Conservation (phyloP, 2,888 invertebrate genomes). For the Orchestes rusci region DNA sequence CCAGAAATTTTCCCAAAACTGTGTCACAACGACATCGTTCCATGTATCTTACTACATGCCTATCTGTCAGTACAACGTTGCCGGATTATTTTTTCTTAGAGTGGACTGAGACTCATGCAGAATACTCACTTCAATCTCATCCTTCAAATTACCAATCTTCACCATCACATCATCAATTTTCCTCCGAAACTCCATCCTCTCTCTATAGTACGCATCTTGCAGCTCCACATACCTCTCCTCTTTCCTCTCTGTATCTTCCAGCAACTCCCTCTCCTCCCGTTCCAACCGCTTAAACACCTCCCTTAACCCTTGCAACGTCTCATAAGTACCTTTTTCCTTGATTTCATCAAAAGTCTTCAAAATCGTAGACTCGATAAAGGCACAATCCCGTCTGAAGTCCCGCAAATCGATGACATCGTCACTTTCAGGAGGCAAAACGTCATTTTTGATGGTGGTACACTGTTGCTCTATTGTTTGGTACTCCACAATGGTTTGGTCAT, state of each 20-base stretch:
- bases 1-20: too few species aligned
- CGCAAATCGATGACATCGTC: constrained; percentile 17
- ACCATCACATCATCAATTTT: constrained; percentile 27
- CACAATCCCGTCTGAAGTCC: constrained; percentile 24
- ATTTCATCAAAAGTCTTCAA: constrained; percentile 25
- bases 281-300: constrained; percentile 21
- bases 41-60: background rate
- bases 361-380: constrained; percentile 24
- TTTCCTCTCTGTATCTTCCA: constrained; percentile 18
- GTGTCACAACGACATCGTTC: too few species aligned
- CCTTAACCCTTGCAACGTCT: constrained; percentile 24
- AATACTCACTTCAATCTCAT: constrained; percentile 33
- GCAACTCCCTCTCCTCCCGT: constrained; percentile 22
- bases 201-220: constrained; percentile 25
- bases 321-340: constrained; percentile 15
- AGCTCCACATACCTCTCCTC: constrained; percentile 25
- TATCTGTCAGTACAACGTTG: background rate
- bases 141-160: constrained; percentile 34
- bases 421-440: constrained; percentile 10
- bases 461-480: constrained; percentile 24
- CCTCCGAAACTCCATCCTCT: constrained; percentile 23
- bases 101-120: background rate
- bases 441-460: constrained; percentile 14
- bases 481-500: constrained; percentile 11
- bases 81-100: background rate